Conservation (phyloP, 2,797 vertebrate species). For the Limosa lapponica region DNA sequence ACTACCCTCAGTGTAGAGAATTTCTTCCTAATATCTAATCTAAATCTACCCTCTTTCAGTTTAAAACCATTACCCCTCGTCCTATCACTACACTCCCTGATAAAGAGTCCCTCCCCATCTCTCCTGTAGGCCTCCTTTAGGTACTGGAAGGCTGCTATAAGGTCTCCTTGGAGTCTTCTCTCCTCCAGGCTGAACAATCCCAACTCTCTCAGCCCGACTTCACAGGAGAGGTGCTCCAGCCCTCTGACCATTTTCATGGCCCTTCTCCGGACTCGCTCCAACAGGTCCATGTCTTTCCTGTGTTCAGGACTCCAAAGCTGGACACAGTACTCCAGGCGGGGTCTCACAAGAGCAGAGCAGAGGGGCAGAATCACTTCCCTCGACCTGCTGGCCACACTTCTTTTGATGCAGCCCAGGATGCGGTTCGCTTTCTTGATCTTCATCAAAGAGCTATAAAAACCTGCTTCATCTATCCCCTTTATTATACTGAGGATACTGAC, state of each 20-base stretch:
- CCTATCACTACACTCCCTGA: neutral
- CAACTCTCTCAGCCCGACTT: neutral
- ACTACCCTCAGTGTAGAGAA: neutral
- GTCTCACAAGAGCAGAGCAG: neutral
- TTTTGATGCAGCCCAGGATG: neutral
- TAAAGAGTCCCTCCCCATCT: neutral
- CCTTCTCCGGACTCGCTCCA: neutral
- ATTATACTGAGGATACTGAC: neutral
- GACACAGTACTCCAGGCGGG: neutral
- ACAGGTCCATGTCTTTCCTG: neutral
- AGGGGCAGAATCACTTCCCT: neutral
- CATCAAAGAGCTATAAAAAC: neutral
- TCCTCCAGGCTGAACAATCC: neutral
- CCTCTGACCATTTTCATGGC: no score
- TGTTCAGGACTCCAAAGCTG: neutral
- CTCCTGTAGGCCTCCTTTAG: neutral
- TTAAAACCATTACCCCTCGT: neutral
- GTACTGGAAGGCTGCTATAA: neutral
- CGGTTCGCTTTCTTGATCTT: neutral
- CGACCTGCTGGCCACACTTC: neutral
- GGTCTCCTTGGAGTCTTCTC: neutral
- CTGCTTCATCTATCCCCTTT: neutral
- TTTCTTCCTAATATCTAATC: neutral
- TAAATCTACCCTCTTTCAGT: neutral
- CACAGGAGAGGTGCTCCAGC: neutral